Evolutionary conservation across 2,888 invertebrate species (phyloP).

Genomic region (Matsumyia berberina): DNA sequence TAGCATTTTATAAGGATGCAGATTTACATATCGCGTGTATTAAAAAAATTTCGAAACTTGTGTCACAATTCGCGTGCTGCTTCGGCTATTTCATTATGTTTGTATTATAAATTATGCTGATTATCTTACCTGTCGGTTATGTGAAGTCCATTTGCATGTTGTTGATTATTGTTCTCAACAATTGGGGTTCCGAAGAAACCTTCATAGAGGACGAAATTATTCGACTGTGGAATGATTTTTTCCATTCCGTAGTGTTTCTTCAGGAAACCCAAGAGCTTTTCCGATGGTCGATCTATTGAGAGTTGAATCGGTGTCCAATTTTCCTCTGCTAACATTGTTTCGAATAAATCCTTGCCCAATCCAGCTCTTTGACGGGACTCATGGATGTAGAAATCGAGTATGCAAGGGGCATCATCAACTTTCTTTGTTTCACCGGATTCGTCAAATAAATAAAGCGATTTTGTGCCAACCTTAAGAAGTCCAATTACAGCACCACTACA

Average conservation of each 20-base stretch:
- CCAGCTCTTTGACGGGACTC: conserved; percentile 94
- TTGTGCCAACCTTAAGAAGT: conserved; percentile 94
- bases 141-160: conserved; percentile 79
- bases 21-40: conserved; percentile 45
- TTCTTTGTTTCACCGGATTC: conserved; percentile 89
- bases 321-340: conserved; percentile 92
- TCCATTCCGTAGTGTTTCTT: conserved; percentile 90
- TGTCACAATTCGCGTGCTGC: conserved; percentile 31
- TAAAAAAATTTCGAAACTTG: conserved; percentile 38
- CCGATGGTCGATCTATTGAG: conserved; percentile 97
- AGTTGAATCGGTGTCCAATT: conserved; percentile 88
- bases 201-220: conserved; percentile 94
- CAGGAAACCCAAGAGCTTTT: conserved; percentile 94
- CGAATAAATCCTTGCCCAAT: conserved; percentile 92
- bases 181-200: conserved; percentile 88
- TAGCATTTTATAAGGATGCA: neutral
- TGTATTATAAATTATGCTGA: conserved; percentile 8
- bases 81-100: conserved; percentile 16
- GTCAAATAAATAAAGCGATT: conserved; percentile 94
- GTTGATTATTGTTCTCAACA: conserved; percentile 78
- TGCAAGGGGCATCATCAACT: conserved; percentile 92
- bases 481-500: conserved; percentile 92
- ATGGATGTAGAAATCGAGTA: conserved; percentile 97
- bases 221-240: conserved; percentile 91
- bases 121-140: conserved; percentile 82